Evolutionary conservation across 2,797 vertebrate species (phyloP).

Genomic region (Takifugu rubripes): DNA sequence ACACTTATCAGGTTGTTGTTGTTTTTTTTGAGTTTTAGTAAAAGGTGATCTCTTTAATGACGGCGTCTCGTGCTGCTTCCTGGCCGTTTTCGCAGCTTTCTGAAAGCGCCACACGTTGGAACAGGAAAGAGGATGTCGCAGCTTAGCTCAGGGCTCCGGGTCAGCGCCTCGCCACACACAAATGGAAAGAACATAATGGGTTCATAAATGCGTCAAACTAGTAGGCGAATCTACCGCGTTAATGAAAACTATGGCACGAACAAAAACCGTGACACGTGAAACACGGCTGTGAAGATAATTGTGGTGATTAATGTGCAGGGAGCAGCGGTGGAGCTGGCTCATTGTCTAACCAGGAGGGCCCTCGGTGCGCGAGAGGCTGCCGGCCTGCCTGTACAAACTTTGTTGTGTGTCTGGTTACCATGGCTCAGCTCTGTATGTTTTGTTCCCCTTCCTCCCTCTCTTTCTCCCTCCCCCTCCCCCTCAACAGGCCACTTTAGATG

Average conservation of each 20-base stretch:
- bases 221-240: no score
- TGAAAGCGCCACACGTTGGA: slow-evolving; percentile 34
- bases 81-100: slow-evolving; percentile 12
- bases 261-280: slow-evolving; percentile 16
- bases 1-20: no score
- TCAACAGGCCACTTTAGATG: slow-evolving; percentile 88
- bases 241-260: background rate
- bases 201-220: no score
- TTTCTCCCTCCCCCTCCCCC: slow-evolving; percentile 14
- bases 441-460: slow-evolving; percentile 26
- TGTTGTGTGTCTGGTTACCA: slow-evolving; percentile 78
- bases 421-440: slow-evolving; percentile 70
- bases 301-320: slow-evolving; percentile 62
- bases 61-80: background rate
- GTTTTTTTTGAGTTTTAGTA: no score
- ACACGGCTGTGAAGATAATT: slow-evolving; percentile 19
- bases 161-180: slow-evolving; percentile 21
- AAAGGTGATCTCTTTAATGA: no score
- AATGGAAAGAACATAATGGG: background rate
- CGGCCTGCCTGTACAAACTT: slow-evolving; percentile 65
- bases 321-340: slow-evolving; percentile 59
- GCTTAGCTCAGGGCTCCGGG: slow-evolving; percentile 20
- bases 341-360: slow-evolving; percentile 58
- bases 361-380: slow-evolving; percentile 52
- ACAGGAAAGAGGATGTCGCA: slow-evolving; percentile 58